phyloP scores from a whole-genome alignment of 92 coral and sea anemone species.

The Phymanthus crucifer region DNA sequence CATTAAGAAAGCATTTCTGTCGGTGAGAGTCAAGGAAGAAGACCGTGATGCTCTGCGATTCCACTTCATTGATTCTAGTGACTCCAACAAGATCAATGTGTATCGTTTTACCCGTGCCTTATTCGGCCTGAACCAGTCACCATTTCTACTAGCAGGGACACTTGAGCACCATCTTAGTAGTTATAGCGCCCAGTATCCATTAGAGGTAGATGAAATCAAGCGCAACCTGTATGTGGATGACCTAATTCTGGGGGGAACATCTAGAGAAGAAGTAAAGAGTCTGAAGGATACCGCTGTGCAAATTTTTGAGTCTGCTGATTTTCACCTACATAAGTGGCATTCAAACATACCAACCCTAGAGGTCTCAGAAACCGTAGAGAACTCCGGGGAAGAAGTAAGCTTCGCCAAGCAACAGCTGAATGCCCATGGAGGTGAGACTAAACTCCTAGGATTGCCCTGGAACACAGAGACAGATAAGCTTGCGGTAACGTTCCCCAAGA shows the following conservation, averaged over 20 bases:
- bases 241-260: not conserved
- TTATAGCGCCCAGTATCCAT: no score
- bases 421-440: conserved; percentile 31
- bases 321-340: conserved; percentile 64
- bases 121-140: no score
- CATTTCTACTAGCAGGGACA: no score
- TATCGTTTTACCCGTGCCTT: no score
- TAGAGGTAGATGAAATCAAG: not conserved
- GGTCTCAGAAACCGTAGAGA: conserved; percentile 12
- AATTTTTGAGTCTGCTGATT: conserved; percentile 19
- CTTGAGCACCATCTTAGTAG: no score
- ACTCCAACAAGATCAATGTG: not conserved
- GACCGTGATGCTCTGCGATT: not conserved
- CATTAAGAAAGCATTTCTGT: not conserved
- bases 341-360: conserved; percentile 49
- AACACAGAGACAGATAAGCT: conserved; percentile 36
- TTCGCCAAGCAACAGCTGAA: conserved; percentile 47
- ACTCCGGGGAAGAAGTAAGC: conserved; percentile 33
- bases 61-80: not conserved
- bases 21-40: not conserved
- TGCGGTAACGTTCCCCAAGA: conserved; percentile 33
- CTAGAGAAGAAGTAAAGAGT: not conserved
- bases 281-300: not conserved
- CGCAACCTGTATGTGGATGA: not conserved
- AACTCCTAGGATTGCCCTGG: conserved; percentile 49